These are phyloP conservation scores for Rhinoptilus africanus DNA, from an alignment of 2,113 vertebrate species.

Conservation along the genomic window DNA sequence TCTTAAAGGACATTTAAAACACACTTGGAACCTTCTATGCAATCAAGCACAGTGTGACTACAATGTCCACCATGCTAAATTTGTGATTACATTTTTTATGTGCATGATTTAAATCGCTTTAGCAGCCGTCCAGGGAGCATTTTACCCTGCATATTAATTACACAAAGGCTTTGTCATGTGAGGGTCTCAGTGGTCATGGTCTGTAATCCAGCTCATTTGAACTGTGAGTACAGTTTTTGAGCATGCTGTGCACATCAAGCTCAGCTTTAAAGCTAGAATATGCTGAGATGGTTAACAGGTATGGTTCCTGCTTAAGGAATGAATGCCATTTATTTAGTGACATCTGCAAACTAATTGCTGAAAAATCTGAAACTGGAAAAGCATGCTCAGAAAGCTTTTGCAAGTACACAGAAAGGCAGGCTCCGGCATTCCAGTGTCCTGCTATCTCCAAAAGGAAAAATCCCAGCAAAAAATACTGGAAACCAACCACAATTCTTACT, in stretches of 20 bases:
- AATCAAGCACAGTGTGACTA: constrained; percentile 92
- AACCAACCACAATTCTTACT: background rate
- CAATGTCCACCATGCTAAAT: constrained; percentile 94
- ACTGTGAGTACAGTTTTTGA: constrained; percentile 80
- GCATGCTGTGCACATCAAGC: constrained; percentile 86
- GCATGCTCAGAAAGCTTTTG: background rate
- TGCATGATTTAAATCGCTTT: constrained; percentile 93
- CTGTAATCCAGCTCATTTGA: constrained; percentile 89
- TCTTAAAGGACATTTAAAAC: constrained; percentile 96
- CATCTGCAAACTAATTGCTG: constrained; percentile 74
- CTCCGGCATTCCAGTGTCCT: background rate
- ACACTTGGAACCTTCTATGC: constrained; percentile 87
- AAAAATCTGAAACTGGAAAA: constrained; percentile 32
- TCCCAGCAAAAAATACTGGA: background rate
- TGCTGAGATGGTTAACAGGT: constrained; percentile 80
- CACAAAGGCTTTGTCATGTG: constrained; percentile 87
- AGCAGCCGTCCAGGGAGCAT: constrained; percentile 88
- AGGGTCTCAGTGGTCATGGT: constrained; percentile 85
- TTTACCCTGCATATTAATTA: constrained; percentile 98
- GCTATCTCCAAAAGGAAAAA: background rate
- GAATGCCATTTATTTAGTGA: constrained; percentile 79
- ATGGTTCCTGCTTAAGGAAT: constrained; percentile 78
- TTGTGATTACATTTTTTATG: constrained; percentile 91
- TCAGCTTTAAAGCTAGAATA: constrained; percentile 72
- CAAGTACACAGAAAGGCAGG: background rate